Evolutionary conservation across 2,888 invertebrate genomes (phyloP), one percentile per base, ranked within the genome.

Genomic region (Cryptophagus acutangulus): DNA sequence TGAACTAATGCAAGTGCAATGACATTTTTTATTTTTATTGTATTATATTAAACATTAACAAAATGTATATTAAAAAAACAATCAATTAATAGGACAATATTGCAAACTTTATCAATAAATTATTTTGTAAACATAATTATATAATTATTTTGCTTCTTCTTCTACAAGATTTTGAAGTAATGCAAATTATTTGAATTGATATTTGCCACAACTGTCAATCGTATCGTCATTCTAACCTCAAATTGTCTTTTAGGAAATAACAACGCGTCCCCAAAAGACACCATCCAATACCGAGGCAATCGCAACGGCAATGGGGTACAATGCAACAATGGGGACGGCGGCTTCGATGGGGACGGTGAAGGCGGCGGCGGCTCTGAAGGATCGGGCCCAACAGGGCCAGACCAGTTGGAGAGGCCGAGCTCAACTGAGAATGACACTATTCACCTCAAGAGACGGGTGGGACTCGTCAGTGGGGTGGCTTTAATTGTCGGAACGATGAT

Each of bases 381-480:
- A 66, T 47, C 75, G 69, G 74, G 74, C 74, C 62, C 72, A 75
- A 73, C 74, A 75, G 76, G 77, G 76, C 74, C 76, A 66, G 55
- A 78, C 38, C 73, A 77, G 71, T 54, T 77, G 77, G 64, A 87
- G 90, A 83, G 90, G 87, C 73, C 84, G 85, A 84, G 82, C 86
- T 74, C 90, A 91, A 79, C 84, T 88, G 76, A 82, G 90, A 83
- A 89, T 85, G 87, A 91, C 89, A 75, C 87, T 91, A 81, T 93
- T 92, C 88, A 91, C 89, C 90, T 92, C 89, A 85, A 92, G 90
- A 91, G 92, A 87, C 88, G 90, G 86, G 88, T 95, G 84, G 93
- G 94, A 82, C 89, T 94, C 83, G 77, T 93, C 84, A 92, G 92
- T 85, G 94, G 94, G 84, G 90, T 91, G 82, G 92, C 93, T 84